Conservation (phyloP, 2,888 invertebrate species). For the Actias luna region DNA sequence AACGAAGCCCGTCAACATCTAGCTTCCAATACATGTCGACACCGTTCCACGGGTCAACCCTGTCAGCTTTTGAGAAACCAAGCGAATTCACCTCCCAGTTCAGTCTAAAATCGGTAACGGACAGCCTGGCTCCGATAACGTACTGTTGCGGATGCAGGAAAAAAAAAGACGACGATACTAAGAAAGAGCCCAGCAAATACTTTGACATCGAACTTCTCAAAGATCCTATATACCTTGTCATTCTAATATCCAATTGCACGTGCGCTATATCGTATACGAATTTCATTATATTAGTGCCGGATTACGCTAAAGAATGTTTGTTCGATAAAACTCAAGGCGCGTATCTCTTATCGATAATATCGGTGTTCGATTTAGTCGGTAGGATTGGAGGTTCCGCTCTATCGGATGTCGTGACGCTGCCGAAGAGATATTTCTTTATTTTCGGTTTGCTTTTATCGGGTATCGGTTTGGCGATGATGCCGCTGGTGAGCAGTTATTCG, state of each 20-base stretch:
- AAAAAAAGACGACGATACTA: conserved; percentile 53
- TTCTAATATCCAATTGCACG: conserved; percentile 91
- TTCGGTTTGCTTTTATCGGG: conserved; percentile 90
- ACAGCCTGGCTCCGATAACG: conserved; percentile 73
- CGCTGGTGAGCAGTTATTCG: conserved; percentile 84
- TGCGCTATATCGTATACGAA: conserved; percentile 94
- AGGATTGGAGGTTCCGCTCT: conserved; percentile 92
- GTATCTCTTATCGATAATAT: conserved; percentile 89
- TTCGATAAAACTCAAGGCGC: conserved; percentile 88
- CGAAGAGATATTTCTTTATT: conserved; percentile 92
- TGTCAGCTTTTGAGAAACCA: conserved; percentile 89
- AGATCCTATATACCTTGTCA: conserved; percentile 91
- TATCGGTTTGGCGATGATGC: conserved; percentile 86
- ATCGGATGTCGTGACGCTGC: conserved; percentile 88
- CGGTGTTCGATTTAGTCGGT: conserved; percentile 90
- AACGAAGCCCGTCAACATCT: conserved; percentile 88
- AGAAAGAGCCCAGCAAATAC: conserved; percentile 82
- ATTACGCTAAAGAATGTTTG: conserved; percentile 86
- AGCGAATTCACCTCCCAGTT: conserved; percentile 90
- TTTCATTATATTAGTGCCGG: conserved; percentile 90
- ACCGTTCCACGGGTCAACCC: conserved; percentile 91
- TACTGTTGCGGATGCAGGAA: conserved; percentile 67
- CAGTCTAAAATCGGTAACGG: conserved; percentile 86
- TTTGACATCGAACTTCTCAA: conserved; percentile 88
- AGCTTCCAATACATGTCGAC: conserved; percentile 93